These are phyloP conservation scores for Mycetomoellerius zeteki DNA, from an alignment of 1,140 invertebrate species.

Conservation along the genomic window DNA sequence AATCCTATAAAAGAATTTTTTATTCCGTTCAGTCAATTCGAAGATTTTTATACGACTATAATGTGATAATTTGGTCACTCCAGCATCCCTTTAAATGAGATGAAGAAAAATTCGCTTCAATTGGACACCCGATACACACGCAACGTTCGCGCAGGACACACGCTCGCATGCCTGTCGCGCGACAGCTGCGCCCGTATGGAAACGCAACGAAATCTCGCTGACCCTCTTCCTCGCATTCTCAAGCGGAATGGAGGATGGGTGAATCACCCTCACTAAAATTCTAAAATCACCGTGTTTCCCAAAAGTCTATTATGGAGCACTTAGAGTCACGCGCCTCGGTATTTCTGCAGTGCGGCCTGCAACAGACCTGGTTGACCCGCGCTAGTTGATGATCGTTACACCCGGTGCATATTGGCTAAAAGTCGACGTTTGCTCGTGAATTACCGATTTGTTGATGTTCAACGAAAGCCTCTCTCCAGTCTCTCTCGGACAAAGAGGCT, in stretches of 20 bases:
- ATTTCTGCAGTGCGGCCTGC: conserved; percentile 43
- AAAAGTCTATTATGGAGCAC: conserved; percentile 77
- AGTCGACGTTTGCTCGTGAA: conserved; percentile 4
- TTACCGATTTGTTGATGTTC: conserved; percentile 42
- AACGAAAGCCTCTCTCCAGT: conserved; percentile 13
- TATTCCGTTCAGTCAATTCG: too few species aligned
- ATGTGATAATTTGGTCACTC: too few species aligned
- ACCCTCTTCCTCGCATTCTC: conserved; percentile 71
- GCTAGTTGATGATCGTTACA: conserved; percentile 56
- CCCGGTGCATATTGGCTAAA: conserved; percentile 34
- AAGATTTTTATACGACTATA: too few species aligned
- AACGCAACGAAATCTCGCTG: conserved; percentile 67
- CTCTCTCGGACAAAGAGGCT: neutral
- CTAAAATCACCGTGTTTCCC: conserved; percentile 73
- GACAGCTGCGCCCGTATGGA: conserved; percentile 71
- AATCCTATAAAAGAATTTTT: too few species aligned
- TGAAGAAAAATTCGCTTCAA: neutral
- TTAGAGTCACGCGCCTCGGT: conserved; percentile 67
- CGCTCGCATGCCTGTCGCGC: conserved; percentile 19
- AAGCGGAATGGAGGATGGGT: conserved; percentile 52
- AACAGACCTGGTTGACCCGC: conserved; percentile 9
- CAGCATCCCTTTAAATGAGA: too few species aligned
- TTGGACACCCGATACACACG: conserved; percentile 10
- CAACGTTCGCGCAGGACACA: neutral
- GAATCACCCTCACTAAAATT: conserved; percentile 73